Conservation (phyloP, 1,140 invertebrate species). For the Ctenoplectra terminalis region DNA sequence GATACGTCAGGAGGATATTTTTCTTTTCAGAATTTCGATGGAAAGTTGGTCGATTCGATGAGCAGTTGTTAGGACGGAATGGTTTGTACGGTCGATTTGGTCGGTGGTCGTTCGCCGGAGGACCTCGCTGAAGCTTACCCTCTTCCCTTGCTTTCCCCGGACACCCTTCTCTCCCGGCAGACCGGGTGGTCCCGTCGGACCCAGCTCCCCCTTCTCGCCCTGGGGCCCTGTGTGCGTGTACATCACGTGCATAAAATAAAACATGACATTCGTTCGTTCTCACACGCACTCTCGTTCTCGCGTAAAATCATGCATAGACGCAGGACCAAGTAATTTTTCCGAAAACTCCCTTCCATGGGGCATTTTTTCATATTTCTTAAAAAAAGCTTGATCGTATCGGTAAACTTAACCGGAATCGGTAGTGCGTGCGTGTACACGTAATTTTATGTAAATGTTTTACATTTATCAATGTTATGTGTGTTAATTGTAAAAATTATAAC, state of each 20-base stretch:
- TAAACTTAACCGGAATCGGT: too few species aligned
- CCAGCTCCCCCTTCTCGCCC: conserved; percentile 91
- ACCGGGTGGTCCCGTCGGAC: conserved; percentile 89
- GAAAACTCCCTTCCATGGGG: too few species aligned
- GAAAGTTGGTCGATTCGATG: conserved; percentile 44
- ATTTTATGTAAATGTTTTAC: too few species aligned
- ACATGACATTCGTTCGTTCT: conserved; percentile 44
- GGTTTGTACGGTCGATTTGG: conserved; percentile 58
- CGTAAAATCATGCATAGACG: background rate
- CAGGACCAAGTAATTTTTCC: background rate
- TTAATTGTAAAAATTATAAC: too few species aligned
- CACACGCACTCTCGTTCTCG: conserved; percentile 21
- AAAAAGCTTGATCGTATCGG: too few species aligned
- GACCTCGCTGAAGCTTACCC: conserved; percentile 88
- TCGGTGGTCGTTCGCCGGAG: conserved; percentile 73
- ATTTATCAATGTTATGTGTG: too few species aligned
- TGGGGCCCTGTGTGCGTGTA: conserved; percentile 85
- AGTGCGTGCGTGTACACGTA: too few species aligned
- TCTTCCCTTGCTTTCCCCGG: conserved; percentile 92
- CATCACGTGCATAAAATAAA: conserved; percentile 66
- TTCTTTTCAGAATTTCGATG: conserved; percentile 33
- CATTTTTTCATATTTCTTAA: too few species aligned
- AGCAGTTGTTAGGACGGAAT: conserved; percentile 16
- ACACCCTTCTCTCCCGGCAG: conserved; percentile 89
- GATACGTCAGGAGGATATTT: background rate